These are phyloP conservation scores for Macropodus opercularis DNA, from an alignment of 2,797 vertebrate genomes.

Conservation along the genomic window DNA sequence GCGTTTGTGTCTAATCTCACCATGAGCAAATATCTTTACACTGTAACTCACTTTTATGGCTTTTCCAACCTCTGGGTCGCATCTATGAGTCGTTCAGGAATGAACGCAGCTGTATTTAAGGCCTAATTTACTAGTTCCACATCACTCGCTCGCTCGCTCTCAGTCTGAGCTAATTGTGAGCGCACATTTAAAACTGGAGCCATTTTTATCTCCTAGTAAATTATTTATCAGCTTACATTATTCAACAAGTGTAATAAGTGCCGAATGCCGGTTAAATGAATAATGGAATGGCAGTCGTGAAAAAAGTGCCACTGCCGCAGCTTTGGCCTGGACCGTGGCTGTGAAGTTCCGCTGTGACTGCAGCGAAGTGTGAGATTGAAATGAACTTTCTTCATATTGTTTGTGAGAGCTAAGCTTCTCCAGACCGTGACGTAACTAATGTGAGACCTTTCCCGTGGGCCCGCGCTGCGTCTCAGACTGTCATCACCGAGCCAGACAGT, in stretches of 20 bases:
- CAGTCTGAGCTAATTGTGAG: constrained; percentile 51
- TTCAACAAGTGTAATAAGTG: constrained; percentile 76
- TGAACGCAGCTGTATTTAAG: background rate
- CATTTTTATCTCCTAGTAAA: constrained; percentile 72
- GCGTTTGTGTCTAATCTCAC: too few species aligned
- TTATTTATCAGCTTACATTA: constrained; percentile 76
- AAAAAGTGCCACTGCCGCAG: constrained; percentile 46
- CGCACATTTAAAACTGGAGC: constrained; percentile 51
- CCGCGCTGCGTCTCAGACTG: constrained; percentile 27
- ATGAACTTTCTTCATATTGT: background rate
- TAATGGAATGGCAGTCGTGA: constrained; percentile 69
- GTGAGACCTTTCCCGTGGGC: constrained; percentile 15
- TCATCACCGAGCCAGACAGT: constrained; percentile 28
- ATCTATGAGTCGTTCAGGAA: too few species aligned
- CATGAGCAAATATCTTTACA: too few species aligned
- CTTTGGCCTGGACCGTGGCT: constrained; percentile 29
- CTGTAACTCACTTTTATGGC: too few species aligned
- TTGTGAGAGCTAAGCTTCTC: background rate
- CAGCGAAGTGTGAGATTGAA: too few species aligned
- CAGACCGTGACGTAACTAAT: constrained; percentile 17
- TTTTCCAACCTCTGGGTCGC: too few species aligned
- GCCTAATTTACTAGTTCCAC: background rate
- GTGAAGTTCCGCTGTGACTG: background rate
- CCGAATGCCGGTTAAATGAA: constrained; percentile 71
- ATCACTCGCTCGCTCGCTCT: background rate